Evolutionary conservation across 2,113 vertebrate genomes (phyloP).

Genomic region (Herpetotheres cachinnans): DNA sequence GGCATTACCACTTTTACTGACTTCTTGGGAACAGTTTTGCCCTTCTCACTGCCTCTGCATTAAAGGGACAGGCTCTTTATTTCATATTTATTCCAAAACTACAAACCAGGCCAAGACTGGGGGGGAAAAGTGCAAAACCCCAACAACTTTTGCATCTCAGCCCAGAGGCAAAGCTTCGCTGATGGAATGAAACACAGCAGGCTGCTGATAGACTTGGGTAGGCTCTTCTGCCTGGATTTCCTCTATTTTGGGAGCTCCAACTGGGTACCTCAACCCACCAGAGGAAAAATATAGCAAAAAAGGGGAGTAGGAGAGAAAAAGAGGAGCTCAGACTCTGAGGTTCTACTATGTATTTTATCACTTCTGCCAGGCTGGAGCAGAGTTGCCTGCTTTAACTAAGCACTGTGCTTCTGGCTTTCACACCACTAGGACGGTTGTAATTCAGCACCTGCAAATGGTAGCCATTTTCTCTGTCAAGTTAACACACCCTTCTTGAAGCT

Average conservation of each 20-base stretch:
- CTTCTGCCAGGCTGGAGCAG: constrained; percentile 9
- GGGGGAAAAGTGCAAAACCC: neutral
- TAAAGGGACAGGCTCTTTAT: constrained; percentile 54
- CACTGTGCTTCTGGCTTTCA: neutral
- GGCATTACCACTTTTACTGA: constrained; percentile 71
- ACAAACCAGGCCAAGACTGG: constrained; percentile 17
- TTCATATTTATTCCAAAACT: neutral
- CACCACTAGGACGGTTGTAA: neutral
- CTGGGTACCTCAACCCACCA: constrained; percentile 13
- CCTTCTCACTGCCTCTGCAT: constrained; percentile 66
- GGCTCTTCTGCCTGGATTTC: constrained; percentile 25
- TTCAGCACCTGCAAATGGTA: neutral
- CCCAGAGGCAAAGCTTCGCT: neutral
- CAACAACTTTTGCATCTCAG: neutral
- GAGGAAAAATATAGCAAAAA: constrained; percentile 38
- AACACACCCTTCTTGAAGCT: neutral
- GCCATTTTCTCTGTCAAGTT: constrained; percentile 5
- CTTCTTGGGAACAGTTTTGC: constrained; percentile 73
- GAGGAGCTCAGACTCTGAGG: neutral
- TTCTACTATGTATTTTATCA: neutral
- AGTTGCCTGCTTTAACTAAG: constrained; percentile 1
- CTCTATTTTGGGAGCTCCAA: constrained; percentile 48
- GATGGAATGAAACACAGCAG: neutral
- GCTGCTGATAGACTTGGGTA: constrained; percentile 17
- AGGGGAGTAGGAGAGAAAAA: constrained; percentile 2